A percentile compares a stretch with the other conserved stretches of the same genome.
These are phyloP conservation scores for Albula glossodonta DNA, from an alignment of 2,113 vertebrate genomes.

Conservation along the genomic window DNA sequence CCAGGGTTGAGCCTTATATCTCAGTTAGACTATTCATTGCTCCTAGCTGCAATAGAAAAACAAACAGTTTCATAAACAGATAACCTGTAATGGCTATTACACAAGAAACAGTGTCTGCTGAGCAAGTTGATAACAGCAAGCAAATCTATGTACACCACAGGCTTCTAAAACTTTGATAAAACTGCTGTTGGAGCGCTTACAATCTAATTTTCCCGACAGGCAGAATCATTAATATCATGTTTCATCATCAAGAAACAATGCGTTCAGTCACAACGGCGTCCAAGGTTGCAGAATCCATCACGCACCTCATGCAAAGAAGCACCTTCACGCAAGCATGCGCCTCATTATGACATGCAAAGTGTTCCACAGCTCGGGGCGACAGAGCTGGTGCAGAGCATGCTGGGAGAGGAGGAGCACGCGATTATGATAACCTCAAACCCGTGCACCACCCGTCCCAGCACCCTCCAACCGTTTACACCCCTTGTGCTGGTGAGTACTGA, in stretches of 20 bases:
- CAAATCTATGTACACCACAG: neutral
- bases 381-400: neutral
- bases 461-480: neutral
- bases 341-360: conserved; percentile 5
- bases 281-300: neutral
- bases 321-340: neutral
- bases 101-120: neutral
- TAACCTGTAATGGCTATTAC: neutral
- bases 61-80: neutral
- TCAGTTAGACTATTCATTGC: neutral
- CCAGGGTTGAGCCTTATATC: neutral
- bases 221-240: neutral
- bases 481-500: neutral
- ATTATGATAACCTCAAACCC: neutral
- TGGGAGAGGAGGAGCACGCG: neutral
- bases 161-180: neutral
- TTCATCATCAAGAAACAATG: neutral
- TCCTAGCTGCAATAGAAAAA: neutral
- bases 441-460: neutral
- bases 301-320: neutral
- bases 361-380: neutral
- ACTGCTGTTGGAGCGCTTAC: neutral
- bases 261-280: neutral
- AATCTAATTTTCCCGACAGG: neutral
- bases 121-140: neutral